A percentile compares a stretch with the other conserved stretches of the same genome.
Conservation (phyloP, 2,888 invertebrate genomes). For the Leptinotarsa juncta region DNA sequence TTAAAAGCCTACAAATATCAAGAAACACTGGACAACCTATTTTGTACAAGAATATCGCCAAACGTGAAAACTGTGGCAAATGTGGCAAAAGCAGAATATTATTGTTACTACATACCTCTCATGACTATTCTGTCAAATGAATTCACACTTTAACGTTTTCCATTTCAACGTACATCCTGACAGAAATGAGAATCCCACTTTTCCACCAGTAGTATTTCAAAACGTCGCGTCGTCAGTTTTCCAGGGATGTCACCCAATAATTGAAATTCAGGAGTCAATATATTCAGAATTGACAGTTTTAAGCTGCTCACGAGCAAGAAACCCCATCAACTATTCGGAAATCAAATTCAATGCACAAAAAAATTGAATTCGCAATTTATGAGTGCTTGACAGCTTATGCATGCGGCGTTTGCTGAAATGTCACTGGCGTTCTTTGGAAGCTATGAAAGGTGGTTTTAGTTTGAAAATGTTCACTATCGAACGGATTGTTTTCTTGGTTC, state of each 20-base stretch:
- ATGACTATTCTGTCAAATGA: not conserved
- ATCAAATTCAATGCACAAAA: constrained; percentile 26
- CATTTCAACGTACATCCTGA: constrained; percentile 6
- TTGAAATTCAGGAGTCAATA: constrained; percentile 17
- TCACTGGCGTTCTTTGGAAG: not conserved
- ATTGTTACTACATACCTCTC: not conserved
- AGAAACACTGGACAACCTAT: too few relatives aligned
- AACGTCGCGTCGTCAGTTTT: constrained; percentile 15
- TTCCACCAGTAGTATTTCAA: constrained; percentile 22
- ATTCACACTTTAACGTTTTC: not conserved
- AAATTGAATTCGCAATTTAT: constrained; percentile 23
- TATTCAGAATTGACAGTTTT: constrained; percentile 26
- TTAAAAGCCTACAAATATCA: too few relatives aligned
- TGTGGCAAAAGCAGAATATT: too few relatives aligned
- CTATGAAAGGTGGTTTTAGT: not conserved
- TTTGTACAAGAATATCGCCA: too few relatives aligned
- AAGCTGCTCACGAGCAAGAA: constrained; percentile 26
- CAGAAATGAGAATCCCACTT: constrained; percentile 19
- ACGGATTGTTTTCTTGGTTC: too few relatives aligned
- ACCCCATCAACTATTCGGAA: constrained; percentile 28
- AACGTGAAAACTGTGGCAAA: too few relatives aligned
- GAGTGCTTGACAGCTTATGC: constrained; percentile 18
- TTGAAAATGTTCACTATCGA: not conserved
- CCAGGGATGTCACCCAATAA: constrained; percentile 13
- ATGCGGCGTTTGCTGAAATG: constrained; percentile 2